Conservation (phyloP, 2,797 vertebrate genomes). For the Sebastes diploproa region DNA sequence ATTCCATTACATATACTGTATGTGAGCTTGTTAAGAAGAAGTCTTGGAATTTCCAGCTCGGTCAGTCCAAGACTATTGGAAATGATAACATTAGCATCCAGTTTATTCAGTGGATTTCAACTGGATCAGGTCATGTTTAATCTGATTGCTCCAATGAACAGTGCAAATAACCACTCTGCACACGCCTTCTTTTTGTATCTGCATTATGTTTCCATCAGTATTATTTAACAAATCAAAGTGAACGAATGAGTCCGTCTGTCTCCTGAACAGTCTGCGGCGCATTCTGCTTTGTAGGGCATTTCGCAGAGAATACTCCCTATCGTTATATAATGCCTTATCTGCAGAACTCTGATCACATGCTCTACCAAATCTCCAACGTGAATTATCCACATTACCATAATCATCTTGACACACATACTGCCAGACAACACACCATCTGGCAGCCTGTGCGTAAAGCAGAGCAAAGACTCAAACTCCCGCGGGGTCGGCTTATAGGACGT, state of each 20-base stretch:
- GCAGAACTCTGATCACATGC: slow-evolving; percentile 40
- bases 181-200: background rate
- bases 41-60: background rate
- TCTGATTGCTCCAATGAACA: background rate
- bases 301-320: background rate
- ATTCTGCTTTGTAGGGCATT: background rate
- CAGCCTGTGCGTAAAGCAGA: background rate
- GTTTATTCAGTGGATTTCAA: background rate
- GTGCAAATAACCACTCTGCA: background rate
- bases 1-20: background rate
- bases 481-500: background rate
- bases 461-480: background rate
- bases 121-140: background rate
- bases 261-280: background rate
- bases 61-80: background rate
- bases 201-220: background rate
- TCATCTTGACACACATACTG: slow-evolving; percentile 40
- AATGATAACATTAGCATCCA: background rate
- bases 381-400: slow-evolving; percentile 49
- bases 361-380: slow-evolving; percentile 17
- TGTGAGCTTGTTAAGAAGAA: background rate
- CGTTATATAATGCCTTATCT: slow-evolving; percentile 40
- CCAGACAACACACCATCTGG: slow-evolving; percentile 17
- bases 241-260: background rate
- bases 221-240: background rate